Conservation (phyloP, 1,140 invertebrate genomes). For the Ceratina calcarata region DNA sequence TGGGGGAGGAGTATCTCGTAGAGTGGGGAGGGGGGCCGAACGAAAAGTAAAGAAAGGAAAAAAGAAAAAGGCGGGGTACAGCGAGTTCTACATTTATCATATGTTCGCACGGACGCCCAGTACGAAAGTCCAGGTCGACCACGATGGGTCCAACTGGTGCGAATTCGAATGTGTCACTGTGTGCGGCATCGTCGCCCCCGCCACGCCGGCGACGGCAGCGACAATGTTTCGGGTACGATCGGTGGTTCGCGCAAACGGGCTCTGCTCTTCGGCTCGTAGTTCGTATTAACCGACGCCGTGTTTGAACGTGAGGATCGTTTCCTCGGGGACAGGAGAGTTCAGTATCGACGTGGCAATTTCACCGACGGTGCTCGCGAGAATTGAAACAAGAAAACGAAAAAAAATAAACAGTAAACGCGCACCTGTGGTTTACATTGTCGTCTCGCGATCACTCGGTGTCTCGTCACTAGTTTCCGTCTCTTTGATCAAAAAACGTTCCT, state of each 20-base stretch:
- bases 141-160: conserved; percentile 33
- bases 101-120: conserved; percentile 54
- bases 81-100: conserved; percentile 77
- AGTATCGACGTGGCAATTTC: no score
- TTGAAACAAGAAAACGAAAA: not conserved
- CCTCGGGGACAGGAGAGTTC: no score
- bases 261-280: not conserved
- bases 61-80: conserved; percentile 64
- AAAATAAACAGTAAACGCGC: not conserved
- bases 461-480: not conserved
- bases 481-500: not conserved
- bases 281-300: conserved; percentile 6
- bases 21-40: conserved; percentile 7
- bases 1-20: not conserved
- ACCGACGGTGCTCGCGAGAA: no score
- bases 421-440: conserved; percentile 48
- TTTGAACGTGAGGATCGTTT: no score
- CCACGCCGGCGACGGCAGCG: conserved; percentile 22
- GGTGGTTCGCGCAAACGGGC: no score
- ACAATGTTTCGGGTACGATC: not conserved
- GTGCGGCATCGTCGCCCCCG: conserved; percentile 54
- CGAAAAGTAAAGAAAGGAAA: conserved; percentile 53
- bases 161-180: conserved; percentile 44
- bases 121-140: conserved; percentile 53
- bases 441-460: not conserved